A percentile compares a stretch with the other conserved stretches of the same genome.
Evolutionary conservation across 2,113 vertebrate genomes (phyloP).

Genomic region (Bucco capensis): DNA sequence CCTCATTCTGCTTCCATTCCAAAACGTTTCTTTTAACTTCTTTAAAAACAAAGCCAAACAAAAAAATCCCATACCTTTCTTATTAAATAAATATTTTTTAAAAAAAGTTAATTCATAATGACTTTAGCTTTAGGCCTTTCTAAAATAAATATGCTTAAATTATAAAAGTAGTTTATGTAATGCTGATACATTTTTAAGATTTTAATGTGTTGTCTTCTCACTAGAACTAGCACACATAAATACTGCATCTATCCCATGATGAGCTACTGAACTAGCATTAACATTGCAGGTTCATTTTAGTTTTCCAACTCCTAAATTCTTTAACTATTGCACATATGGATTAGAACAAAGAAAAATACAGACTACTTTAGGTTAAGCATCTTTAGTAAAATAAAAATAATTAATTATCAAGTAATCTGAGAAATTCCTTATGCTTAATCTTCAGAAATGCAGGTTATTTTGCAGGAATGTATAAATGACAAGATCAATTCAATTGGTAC

Average conservation of each 20-base stretch:
- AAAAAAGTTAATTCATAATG: background rate
- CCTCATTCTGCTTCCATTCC: background rate
- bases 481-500: slow-evolving; percentile 25
- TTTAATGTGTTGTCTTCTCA: background rate
- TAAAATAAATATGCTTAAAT: background rate
- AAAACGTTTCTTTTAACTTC: background rate
- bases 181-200: background rate
- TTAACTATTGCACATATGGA: background rate
- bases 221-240: slow-evolving; percentile 31
- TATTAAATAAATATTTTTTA: background rate
- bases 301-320: background rate
- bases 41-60: background rate
- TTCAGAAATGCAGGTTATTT: slow-evolving; percentile 23
- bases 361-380: background rate
- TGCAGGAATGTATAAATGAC: slow-evolving; percentile 14
- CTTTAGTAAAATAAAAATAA: background rate
- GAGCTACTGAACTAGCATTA: background rate
- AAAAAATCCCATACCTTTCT: background rate
- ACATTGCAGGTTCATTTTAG: background rate
- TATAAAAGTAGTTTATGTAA: slow-evolving; percentile 22
- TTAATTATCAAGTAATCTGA: background rate
- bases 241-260: slow-evolving; percentile 2
- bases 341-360: background rate
- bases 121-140: background rate
- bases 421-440: slow-evolving; percentile 11